Evolutionary conservation across 2,888 invertebrate genomes (phyloP), one percentile per base, ranked within the genome.

Genomic region (Drosophila falleni): DNA sequence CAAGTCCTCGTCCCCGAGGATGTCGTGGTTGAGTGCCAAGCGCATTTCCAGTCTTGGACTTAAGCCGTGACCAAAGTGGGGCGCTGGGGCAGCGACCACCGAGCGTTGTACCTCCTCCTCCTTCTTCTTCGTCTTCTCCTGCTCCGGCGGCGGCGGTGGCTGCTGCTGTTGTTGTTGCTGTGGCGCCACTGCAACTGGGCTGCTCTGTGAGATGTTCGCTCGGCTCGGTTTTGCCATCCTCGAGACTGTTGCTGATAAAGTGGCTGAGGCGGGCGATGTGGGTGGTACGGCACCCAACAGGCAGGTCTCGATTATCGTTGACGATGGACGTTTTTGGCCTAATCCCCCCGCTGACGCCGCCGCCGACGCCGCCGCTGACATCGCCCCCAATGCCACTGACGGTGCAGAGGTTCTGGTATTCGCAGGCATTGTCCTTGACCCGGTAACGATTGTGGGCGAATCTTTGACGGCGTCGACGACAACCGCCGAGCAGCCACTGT

Each of bases 31-130:
- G 93, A 95, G 93, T 11, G 94, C 94, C 91, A 95, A 93, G 66
- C 95, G 94, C 95, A 95, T 95, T 93, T 95, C 95, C 93, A 95
- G 94, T 83, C 94, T 94, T 90, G 95, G 95, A 93, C 94, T 95
- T 93, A 95, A 94, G 71, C 91, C 91, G 89, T 91, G 92, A 73
- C 91, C 92, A 92, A 71, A 84, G 85, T 73, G 81, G 71, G 77
- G 86, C 80, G 37, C 59, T 77, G 73, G 85, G 87, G 66, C 89
- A 90, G 64, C 85, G 72, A n/a, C 81, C 75, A 9, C 67, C 44
- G 73, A 80, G 61, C 60, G 77, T 39, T 55, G 83, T 35, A 31
- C 29, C 15, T 29, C 29, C 29, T 6, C 31, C 11, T 3, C 31
- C 31, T 11, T 3, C 47, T 2, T 15, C 44, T 33, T 33, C 31